Base-by-base conservation (phyloP, 2,888 invertebrate genomes). In the Oxycera nigricornis region DNA sequence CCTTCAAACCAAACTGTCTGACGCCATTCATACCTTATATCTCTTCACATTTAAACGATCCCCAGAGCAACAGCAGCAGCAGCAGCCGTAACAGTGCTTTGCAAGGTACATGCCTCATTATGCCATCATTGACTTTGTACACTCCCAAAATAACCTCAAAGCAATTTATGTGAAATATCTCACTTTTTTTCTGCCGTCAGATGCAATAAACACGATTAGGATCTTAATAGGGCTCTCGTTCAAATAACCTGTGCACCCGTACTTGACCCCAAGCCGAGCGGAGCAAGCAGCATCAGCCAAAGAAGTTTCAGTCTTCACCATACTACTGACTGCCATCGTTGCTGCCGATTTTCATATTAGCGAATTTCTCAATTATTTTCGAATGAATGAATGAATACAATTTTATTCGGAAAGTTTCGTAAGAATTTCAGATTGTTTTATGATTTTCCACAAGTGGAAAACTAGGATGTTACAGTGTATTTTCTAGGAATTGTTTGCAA, bases 151-250 rank as follows among this genome's bases (percentile, higher is more conserved):
- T 46, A 17, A 46, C 46, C 46, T 17, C 17, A 17, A 46, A 46
- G 46, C 46, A 46, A 46, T 46, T 46, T 46, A 3, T 46, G 46
- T 46, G 46, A 46, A 46, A 46, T 46, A 46, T 46, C 46, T 46
- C 17, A 46, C 17, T 46, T 46, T n/a, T n/a, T n/a, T n/a, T n/a
- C n/a, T n/a, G n/a, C 46, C 11, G 17, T 46, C 46, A 17, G 46
- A 46, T n/a, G 46, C 46, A 46, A 46, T 46, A n/a, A 3, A 46
- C n/a, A 14, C 46, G 46, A 46, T 46, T n/a, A 17, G 17, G 46
- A 55, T 55, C 24, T 55, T 55, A 55, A 55, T 55, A 55, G 55
- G 55, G 55, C 55, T 55, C n/a, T n/a, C 55, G 17, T 24, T 55
- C 24, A 24, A 22, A 20, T 55, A 55, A 55, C 55, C 55, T 55